These are phyloP conservation scores for Aurelia sp. DNA, from an alignment of 30 jellyfish, hydroid and myxozoan genomes.

Conservation along the genomic window DNA sequence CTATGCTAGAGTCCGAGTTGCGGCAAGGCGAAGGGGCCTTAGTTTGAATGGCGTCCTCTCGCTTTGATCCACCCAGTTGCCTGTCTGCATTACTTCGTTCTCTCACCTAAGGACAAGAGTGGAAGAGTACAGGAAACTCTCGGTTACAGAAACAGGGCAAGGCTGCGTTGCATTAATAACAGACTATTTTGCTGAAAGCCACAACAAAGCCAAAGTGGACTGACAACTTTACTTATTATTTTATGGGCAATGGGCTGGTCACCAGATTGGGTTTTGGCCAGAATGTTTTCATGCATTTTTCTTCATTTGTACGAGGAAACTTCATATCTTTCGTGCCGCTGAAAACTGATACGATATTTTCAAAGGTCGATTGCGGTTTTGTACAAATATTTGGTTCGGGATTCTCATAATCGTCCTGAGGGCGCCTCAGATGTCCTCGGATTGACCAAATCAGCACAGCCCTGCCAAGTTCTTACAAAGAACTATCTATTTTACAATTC, in stretches of 20 bases:
- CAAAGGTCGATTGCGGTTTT: conserved; percentile 73
- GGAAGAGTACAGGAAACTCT: conserved; percentile 54
- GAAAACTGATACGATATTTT: conserved; percentile 39
- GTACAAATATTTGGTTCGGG: conserved; percentile 26
- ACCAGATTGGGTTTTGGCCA: conserved; percentile 15
- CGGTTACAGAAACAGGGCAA: conserved; percentile 41
- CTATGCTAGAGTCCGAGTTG: conserved; percentile 20
- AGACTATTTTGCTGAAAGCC: conserved; percentile 33
- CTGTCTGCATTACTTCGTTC: conserved; percentile 68
- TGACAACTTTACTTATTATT: background rate
- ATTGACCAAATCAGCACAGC: too few species aligned
- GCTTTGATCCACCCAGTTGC: conserved; percentile 45
- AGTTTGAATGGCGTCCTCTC: conserved; percentile 42
- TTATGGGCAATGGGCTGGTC: conserved; percentile 25
- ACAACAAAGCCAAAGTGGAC: conserved; percentile 33
- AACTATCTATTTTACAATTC: too few species aligned
- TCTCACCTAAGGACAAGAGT: conserved; percentile 55
- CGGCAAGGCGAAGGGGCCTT: conserved; percentile 56
- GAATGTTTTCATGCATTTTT: background rate
- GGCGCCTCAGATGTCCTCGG: conserved; percentile 53
- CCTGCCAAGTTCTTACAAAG: too few species aligned
- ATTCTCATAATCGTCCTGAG: conserved; percentile 19
- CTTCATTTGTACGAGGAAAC: background rate
- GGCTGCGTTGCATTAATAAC: conserved; percentile 54
- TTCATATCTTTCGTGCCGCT: conserved; percentile 16